phyloP scores from a whole-genome alignment of 2,113 vertebrate species.

The Amia ocellicauda region DNA sequence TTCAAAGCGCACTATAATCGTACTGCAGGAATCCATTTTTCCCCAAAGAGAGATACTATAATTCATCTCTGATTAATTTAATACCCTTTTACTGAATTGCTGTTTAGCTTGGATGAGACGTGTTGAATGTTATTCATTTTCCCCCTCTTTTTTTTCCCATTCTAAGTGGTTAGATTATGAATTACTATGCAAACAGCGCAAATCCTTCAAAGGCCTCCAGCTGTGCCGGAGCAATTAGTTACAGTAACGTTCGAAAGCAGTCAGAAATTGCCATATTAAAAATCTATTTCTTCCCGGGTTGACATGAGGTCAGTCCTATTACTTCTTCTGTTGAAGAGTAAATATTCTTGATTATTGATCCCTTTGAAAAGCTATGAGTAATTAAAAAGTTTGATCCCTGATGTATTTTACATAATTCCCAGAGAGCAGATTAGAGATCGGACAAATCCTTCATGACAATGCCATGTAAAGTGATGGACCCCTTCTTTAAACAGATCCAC shows the following conservation, averaged over 20 bases:
- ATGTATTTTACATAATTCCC: conserved; percentile 20
- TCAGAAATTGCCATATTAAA: conserved; percentile 25
- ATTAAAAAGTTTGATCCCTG: conserved; percentile 15
- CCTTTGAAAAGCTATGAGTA: background rate
- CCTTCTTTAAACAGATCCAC: too few relatives aligned
- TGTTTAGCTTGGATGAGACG: conserved; percentile 32
- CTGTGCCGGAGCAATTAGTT: conserved; percentile 35
- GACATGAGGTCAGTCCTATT: conserved; percentile 20
- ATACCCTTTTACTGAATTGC: conserved; percentile 15
- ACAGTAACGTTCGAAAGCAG: conserved; percentile 30
- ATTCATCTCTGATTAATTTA: conserved; percentile 22
- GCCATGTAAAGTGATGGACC: too few relatives aligned
- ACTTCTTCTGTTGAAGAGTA: conserved; percentile 5
- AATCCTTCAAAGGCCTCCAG: conserved; percentile 22
- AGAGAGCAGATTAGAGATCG: background rate
- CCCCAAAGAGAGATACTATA: conserved; percentile 12
- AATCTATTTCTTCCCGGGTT: conserved; percentile 42
- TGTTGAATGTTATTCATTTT: conserved; percentile 2
- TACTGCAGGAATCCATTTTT: conserved; percentile 5
- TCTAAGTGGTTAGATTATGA: conserved; percentile 28
- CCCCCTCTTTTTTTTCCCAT: conserved; percentile 11
- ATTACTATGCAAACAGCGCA: conserved; percentile 33
- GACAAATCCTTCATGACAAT: too few relatives aligned
- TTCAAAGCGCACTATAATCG: conserved; percentile 29
- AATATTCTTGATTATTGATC: conserved; percentile 21